A percentile compares a stretch with the other conserved stretches of the same genome.
Evolutionary conservation across 2,113 vertebrate genomes (phyloP).

Genomic region (Misgurnus mizolepis): DNA sequence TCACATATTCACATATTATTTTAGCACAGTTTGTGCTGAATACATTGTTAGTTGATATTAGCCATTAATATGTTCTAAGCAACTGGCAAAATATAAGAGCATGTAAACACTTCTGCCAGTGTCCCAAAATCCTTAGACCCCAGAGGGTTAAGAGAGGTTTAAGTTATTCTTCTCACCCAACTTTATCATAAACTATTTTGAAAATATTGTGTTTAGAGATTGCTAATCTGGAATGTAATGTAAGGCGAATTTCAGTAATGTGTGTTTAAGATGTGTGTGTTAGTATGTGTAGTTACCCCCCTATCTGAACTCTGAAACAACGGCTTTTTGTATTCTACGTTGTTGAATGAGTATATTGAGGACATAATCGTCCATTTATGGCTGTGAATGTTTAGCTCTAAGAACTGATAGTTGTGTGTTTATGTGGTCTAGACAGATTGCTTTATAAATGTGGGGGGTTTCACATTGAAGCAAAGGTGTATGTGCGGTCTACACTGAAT

Average conservation of each 20-base stretch:
- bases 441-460: not conserved
- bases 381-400: not conserved
- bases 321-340: conserved; percentile 8
- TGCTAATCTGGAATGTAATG: no score
- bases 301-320: not conserved
- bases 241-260: not conserved
- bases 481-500: not conserved
- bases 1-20: no score
- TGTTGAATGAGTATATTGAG: conserved; percentile 20
- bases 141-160: no score
- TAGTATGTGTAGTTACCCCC: not conserved
- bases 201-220: no score
- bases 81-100: no score
- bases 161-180: no score
- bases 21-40: no score
- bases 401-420: not conserved
- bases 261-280: not conserved
- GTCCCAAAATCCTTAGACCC: no score
- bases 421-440: not conserved
- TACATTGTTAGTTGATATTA: no score
- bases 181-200: no score
- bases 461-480: conserved; percentile 1
- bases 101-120: no score
- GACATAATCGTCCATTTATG: not conserved
- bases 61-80: no score